Conservation (phyloP, 2,888 invertebrate species). For the Cecidostiba fungosa region DNA sequence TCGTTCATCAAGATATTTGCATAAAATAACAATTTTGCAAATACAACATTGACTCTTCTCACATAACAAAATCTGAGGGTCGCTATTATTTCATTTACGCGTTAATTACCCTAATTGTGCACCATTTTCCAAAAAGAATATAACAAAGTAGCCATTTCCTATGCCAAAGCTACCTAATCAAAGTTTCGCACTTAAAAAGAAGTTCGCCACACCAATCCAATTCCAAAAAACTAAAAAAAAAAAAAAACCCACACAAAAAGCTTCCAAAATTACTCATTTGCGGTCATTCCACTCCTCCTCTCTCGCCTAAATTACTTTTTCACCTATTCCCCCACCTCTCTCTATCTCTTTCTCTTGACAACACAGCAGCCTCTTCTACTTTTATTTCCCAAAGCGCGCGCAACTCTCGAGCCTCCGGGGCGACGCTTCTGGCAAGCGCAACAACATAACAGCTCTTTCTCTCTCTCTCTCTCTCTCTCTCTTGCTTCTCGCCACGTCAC, state of each 20-base stretch:
- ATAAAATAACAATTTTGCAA: no score
- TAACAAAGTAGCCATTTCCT: no score
- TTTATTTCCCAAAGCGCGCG: constrained; percentile 14
- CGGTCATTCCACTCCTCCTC: background rate
- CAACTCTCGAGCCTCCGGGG: background rate
- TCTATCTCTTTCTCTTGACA: background rate
- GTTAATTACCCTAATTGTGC: no score
- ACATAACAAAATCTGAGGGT: no score
- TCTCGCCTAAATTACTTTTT: background rate
- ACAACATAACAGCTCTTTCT: constrained; percentile 8
- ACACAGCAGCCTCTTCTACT: background rate
- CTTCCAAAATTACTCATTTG: constrained; percentile 11
- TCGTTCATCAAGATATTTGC: no score
- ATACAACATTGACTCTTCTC: no score
- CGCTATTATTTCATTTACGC: no score
- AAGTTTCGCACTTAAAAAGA: background rate
- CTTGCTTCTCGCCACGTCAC: background rate
- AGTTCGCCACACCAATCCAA: background rate
- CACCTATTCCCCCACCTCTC: background rate
- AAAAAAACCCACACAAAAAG: background rate
- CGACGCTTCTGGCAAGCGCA: background rate
- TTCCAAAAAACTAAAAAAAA: background rate
- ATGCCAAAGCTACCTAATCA: background rate
- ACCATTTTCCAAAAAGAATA: no score
- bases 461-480: background rate